phyloP scores from a whole-genome alignment of 2,797 vertebrate species.

The Thunnus albacares region DNA sequence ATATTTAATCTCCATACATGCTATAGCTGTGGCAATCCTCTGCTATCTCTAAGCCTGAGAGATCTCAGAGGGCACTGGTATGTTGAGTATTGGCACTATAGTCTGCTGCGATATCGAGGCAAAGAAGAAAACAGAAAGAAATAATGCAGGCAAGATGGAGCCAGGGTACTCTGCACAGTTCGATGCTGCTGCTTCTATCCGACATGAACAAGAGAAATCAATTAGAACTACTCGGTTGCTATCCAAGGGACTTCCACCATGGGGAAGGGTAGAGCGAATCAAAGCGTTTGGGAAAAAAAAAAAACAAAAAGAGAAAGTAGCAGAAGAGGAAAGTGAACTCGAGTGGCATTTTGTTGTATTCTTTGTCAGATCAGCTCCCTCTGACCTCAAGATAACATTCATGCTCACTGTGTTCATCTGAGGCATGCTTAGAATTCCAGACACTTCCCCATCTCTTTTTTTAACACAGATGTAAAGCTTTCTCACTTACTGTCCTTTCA shows the following conservation, averaged over 20 bases:
- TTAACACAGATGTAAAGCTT: slow-evolving; percentile 38
- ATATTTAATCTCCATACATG: slow-evolving; percentile 27
- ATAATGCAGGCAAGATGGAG: slow-evolving; percentile 76
- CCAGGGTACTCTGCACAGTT: slow-evolving; percentile 78
- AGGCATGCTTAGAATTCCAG: slow-evolving; percentile 61
- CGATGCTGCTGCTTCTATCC: slow-evolving; percentile 74
- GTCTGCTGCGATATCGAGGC: slow-evolving; percentile 63
- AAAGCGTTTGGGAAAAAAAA: slow-evolving; percentile 48
- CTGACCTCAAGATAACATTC: slow-evolving; percentile 72
- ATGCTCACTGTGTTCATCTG: slow-evolving; percentile 40
- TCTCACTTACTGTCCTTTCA: slow-evolving; percentile 42
- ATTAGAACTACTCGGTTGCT: slow-evolving; percentile 83
- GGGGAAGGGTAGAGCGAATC: slow-evolving; percentile 70
- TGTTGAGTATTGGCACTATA: slow-evolving; percentile 60
- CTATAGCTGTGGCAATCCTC: slow-evolving; percentile 18
- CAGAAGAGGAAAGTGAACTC: slow-evolving; percentile 57
- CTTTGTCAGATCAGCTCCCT: slow-evolving; percentile 58
- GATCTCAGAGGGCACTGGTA: slow-evolving; percentile 51
- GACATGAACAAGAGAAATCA: slow-evolving; percentile 85
- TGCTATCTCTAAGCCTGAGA: slow-evolving; percentile 25
- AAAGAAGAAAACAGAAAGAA: slow-evolving; percentile 62
- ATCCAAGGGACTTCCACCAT: slow-evolving; percentile 73
- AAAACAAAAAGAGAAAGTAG: slow-evolving; percentile 51
- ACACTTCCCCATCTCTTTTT: slow-evolving; percentile 39
- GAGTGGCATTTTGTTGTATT: slow-evolving; percentile 66